Evolutionary conservation across 1,140 invertebrate genomes (phyloP), one percentile per base, ranked within the genome.

Genomic region (Temnothorax longispinosus): DNA sequence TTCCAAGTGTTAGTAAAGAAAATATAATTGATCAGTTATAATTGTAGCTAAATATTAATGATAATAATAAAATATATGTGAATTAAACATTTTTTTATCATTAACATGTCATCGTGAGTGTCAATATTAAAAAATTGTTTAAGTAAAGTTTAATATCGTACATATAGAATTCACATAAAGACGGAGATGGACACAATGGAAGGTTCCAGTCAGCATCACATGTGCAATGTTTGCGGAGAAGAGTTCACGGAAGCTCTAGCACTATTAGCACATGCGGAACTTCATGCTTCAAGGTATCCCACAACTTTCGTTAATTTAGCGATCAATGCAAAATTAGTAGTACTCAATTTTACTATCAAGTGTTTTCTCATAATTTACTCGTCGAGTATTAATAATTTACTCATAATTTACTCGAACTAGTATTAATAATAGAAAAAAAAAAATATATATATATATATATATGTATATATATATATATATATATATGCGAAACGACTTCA

Each of bases 211-310:
- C 93, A 95, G 82, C 94, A 94, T 92, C 97, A 97, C 86, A 96
- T 97, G 81, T 98, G 97, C 92, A 97, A 97, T 91, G 97, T 97
- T 52, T 98, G 97, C 93, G 97, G 97, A 44, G 97, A 98, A 94
- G 96, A 96, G 60, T 98, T 97, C 93, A 96, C 96, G 32, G 97
- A 97, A 92, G 97, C 97, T 38, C 94, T 97, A 76, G 97, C 97
- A 90, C 95, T 98, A 62, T 95, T 97, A n/a, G 96, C 97, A 21
- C 97, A 98, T 94, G 97, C 97, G 2, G 97, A 97, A 95, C 95
- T 97, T 1, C 97, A 98, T 93, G 96, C 97, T 41, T 71, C 77
- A 56, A 96, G 97, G 89, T 96, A 93, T 80, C 2, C 1, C 13
- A 2, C 3, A 44, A 5, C 1, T 77, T 62, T 41, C 2, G 41